These are phyloP conservation scores for Drosophila tani DNA, from an alignment of 1,140 invertebrate genomes.

Conservation along the genomic window DNA sequence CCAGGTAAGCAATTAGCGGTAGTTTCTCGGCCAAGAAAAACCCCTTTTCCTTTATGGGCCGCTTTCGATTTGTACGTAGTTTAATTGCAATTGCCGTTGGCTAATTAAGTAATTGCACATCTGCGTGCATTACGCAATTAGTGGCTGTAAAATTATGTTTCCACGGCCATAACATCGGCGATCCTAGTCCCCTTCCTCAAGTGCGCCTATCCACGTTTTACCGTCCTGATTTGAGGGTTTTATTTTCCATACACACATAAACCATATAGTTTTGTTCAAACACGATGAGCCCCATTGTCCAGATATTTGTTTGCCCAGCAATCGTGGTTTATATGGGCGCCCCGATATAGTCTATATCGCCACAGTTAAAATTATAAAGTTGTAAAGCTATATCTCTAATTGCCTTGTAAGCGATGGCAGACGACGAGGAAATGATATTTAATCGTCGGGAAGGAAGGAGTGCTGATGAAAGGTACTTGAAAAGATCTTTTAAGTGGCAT, in stretches of 20 bases:
- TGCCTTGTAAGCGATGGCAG: conserved; percentile 22
- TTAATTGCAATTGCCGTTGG: conserved; percentile 75
- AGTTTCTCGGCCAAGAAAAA: conserved; percentile 36
- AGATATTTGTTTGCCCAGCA: conserved; percentile 45
- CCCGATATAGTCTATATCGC: conserved; percentile 34
- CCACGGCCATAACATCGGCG: conserved; percentile 45
- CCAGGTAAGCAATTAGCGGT: conserved; percentile 48
- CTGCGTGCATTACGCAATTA: conserved; percentile 75
- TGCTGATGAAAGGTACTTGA: background rate
- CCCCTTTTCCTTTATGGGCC: conserved; percentile 65
- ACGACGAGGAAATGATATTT: conserved; percentile 5
- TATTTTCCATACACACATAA: conserved; percentile 34
- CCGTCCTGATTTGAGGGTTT: conserved; percentile 55
- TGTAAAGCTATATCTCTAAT: conserved; percentile 42
- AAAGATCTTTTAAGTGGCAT: background rate
- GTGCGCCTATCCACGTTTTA: conserved; percentile 59
- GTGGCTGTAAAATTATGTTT: conserved; percentile 71
- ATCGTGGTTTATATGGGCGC: conserved; percentile 46
- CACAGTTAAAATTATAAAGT: conserved; percentile 26
- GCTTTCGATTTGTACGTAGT: conserved; percentile 71
- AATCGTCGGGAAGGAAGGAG: background rate
- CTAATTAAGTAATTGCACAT: conserved; percentile 76
- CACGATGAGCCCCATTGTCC: conserved; percentile 37
- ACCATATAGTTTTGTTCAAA: conserved; percentile 24
- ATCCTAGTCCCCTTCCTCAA: conserved; percentile 33